Evolutionary conservation across 1,140 invertebrate species (phyloP), one percentile per base, ranked within the genome.

Genomic region (Drosophila orena): DNA sequence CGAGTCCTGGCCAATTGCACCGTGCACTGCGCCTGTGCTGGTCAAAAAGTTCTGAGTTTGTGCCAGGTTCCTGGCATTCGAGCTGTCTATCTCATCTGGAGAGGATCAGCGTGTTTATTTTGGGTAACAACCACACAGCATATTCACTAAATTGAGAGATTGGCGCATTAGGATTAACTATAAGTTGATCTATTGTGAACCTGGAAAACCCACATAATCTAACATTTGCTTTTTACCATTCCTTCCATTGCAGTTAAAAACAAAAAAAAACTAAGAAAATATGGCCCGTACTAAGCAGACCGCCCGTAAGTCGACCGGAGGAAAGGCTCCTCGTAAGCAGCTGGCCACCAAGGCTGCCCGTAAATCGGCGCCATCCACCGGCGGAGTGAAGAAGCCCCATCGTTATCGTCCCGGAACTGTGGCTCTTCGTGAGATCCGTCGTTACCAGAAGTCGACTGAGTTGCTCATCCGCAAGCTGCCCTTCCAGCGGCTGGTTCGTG

Each of bases 271-370:
- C 8, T 30, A 30, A 80, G 15, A 10, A 50, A 93, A 61, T 56
- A 94, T 95, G 94, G 94, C 96, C 56, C 96, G 96, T 95, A 97
- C 97, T 7, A 97, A 97, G 94, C 97, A 97, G 92, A 97, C 96
- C 30, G 96, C 96, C 55, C 95, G 97, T 94, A 97, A 97, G 93
- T 96, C 95, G 2, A 97, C 96, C 59, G 96, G 96, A 94, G 96
- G 96, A 69, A 97, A 97, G 93, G 97, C 97, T 77, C 97, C 97
- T 27, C 94, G 97, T 46, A 98, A 98, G 93, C 97, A 98, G 85
- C 93, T 98, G 89, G 96, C 96, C 8, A 97, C 97, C 40, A 97
- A 97, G 90, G 96, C 96, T 7, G 95, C 96, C n/a, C 94, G 95
- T 78, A 96, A 96, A 92, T 95, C 94, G 74, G 95, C 95, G 2